phyloP scores from a whole-genome alignment of 2,113 vertebrate genomes.

The Vimba vimba region DNA sequence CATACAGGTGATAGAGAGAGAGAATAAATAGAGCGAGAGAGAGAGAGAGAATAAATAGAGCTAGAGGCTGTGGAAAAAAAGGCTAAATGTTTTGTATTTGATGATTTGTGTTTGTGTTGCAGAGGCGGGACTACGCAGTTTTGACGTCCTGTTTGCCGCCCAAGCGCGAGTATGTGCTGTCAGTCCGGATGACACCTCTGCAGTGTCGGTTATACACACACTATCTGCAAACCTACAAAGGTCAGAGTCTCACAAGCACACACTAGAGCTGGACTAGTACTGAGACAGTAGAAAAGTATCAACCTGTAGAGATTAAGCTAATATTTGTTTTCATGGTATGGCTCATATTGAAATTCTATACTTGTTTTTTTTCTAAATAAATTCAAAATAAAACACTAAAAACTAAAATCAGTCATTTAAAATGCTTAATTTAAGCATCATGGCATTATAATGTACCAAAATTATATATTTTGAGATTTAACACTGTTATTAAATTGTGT shows the following conservation, averaged over 20 bases:
- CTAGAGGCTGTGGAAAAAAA: not conserved
- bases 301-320: not conserved
- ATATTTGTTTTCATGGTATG: not conserved
- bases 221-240: conserved; percentile 89
- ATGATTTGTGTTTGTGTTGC: conserved; percentile 54
- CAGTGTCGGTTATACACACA: conserved; percentile 90
- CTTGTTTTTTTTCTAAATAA: not conserved
- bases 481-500: not conserved
- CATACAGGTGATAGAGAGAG: conserved; percentile 84
- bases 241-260: conserved; percentile 66
- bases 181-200: conserved; percentile 86
- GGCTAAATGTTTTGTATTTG: not conserved
- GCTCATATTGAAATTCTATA: not conserved
- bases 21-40: too few relatives aligned
- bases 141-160: conserved; percentile 93
- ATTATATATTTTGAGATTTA: not conserved
- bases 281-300: not conserved
- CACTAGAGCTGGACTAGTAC: not conserved
- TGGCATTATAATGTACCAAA: not conserved
- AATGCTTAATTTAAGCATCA: not conserved
- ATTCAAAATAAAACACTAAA: not conserved
- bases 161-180: conserved; percentile 94
- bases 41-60: too few relatives aligned
- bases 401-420: not conserved
- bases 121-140: conserved; percentile 95